Base-by-base conservation (phyloP, 2,113 vertebrate genomes). In the Antechinus stuartii region DNA sequence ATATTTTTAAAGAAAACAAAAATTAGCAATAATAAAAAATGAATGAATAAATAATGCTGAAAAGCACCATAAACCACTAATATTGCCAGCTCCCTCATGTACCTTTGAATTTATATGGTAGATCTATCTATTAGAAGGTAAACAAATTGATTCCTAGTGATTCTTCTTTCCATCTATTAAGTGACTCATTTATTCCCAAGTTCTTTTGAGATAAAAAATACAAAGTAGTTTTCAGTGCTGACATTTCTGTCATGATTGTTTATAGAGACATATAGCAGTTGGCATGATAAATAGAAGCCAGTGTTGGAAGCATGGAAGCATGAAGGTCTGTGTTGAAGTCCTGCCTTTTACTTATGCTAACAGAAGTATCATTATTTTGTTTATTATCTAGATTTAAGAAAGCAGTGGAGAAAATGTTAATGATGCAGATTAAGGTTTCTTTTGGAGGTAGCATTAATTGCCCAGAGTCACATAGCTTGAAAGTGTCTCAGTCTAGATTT, bases 181-280 rank as follows among this genome's bases (percentile, higher is more conserved):
- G n/a, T 1, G 6, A 90, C 12, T 12, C 42, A 94, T 93, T 94
- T 30, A 49, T 50, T 46, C 50, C 61, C 90, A 14, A 19, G 52
- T 42, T 91, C 50, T 76, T 93, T 95, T 6, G 47, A 92, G 46
- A 35, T 94, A 7, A 96, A 95, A 84, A 10, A 92, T 27, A 91
- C 54, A 55, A 24, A 42, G n/a, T 23, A 84, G n/a, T 84, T 84
- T 84, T 84, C n/a, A 84, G 68, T 23, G 7, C n/a, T 42, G 6
- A 42, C 7, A 42, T 42, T 84, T 76, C 4, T 42, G 19, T 42
- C n/a, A 42, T 42, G 14, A 7, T 76, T 42, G 30, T 68, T 68
- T 68, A 16, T 76, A 76, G 35, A 76, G 35, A 42, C 16, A 68
- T 16, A 16, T n/a, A 16, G 30, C 61, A 76, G 61, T 76, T 76